Evolutionary conservation across 2,888 invertebrate genomes (phyloP).

Genomic region (Cheilosia vulpina): DNA sequence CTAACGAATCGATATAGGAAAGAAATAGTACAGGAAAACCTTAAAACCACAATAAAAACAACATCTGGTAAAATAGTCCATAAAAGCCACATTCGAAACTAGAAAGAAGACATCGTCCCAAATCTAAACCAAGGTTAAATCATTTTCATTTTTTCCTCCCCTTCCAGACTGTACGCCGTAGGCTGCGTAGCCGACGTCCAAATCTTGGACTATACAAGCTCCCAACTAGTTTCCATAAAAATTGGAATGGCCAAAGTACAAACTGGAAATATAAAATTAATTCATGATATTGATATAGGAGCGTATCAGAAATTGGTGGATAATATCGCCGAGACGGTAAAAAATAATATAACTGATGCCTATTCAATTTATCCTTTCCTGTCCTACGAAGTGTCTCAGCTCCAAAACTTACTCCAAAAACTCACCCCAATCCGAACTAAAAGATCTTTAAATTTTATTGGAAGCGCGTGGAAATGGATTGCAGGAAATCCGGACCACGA

Average conservation of each 20-base stretch:
- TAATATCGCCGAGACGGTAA: not conserved
- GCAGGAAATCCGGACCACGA: slow-evolving; percentile 55
- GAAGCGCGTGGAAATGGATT: slow-evolving; percentile 56
- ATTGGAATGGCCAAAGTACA: not conserved
- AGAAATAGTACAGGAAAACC: slow-evolving; percentile 62
- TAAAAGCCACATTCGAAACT: slow-evolving; percentile 5
- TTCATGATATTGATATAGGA: not conserved
- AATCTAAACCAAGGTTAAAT: no score
- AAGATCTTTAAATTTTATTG: slow-evolving; percentile 39
- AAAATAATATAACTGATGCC: not conserved
- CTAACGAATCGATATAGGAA: slow-evolving; percentile 38
- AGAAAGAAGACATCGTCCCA: not conserved
- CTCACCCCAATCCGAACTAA: slow-evolving; percentile 2
- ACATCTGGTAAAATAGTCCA: slow-evolving; percentile 22
- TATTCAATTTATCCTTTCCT: slow-evolving; percentile 12
- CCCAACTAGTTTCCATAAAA: not conserved
- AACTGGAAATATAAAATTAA: not conserved
- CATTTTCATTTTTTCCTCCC: not conserved
- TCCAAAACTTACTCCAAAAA: not conserved
- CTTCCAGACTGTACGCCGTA: not conserved
- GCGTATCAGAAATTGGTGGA: slow-evolving; percentile 2
- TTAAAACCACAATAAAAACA: slow-evolving; percentile 33
- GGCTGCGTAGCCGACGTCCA: not conserved
- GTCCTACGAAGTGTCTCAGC: not conserved
- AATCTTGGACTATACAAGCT: not conserved